Evolutionary conservation across 2,888 invertebrate species (phyloP).

Genomic region (Tenthredo scrophulariae): DNA sequence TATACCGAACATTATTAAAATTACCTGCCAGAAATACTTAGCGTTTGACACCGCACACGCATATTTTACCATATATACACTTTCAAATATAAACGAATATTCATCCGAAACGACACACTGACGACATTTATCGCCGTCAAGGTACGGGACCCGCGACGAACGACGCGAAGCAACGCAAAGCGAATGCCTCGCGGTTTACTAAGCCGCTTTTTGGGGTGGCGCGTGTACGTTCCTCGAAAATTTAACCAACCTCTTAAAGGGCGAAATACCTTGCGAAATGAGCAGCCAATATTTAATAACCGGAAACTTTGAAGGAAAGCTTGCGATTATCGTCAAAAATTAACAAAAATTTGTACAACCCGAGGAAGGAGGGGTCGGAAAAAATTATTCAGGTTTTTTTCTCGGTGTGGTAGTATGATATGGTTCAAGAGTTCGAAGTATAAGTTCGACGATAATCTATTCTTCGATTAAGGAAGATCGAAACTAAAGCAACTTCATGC

Average conservation of each 20-base stretch:
- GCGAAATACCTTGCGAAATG: not conserved
- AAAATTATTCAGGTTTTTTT: not conserved
- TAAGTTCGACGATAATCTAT: not conserved
- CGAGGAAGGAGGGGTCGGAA: not conserved
- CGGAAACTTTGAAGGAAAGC: constrained; percentile 51
- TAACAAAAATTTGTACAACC: too few relatives aligned
- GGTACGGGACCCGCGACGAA: not conserved
- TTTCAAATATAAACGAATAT: constrained; percentile 66
- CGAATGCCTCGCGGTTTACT: not conserved
- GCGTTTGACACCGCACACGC: constrained; percentile 56
- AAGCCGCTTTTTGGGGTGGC: not conserved
- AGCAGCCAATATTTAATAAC: constrained; percentile 70
- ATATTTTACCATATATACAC: constrained; percentile 58
- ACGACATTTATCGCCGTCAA: constrained; percentile 64
- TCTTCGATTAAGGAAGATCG: not conserved
- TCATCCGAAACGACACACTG: constrained; percentile 62
- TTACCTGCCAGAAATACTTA: constrained; percentile 62
- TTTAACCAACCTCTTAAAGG: not conserved
- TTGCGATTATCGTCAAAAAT: not conserved
- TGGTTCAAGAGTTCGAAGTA: not conserved
- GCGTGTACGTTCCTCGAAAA: not conserved
- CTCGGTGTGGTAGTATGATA: not conserved
- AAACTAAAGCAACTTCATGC: not conserved
- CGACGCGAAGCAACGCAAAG: constrained; percentile 26
- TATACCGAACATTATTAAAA: constrained; percentile 69